phyloP scores from a whole-genome alignment of 2,797 vertebrate species.

The Labroides dimidiatus region DNA sequence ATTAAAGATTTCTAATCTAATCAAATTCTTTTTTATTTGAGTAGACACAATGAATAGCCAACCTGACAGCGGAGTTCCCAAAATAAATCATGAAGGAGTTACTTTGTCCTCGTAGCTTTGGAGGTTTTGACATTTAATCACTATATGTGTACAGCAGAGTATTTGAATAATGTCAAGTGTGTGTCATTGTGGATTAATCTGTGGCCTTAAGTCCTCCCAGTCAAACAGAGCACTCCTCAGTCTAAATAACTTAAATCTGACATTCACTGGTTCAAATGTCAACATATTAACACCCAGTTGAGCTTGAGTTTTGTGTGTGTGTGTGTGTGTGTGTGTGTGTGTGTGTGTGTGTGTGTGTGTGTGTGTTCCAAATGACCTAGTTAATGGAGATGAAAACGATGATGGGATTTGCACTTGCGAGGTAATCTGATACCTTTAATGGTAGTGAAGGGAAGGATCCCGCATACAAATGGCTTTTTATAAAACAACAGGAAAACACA shows the following conservation, averaged over 20 bases:
- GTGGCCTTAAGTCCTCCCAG: slow-evolving; percentile 15
- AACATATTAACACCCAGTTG: slow-evolving; percentile 59
- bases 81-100: slow-evolving; percentile 55
- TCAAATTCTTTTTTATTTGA: slow-evolving; percentile 31
- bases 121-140: slow-evolving; percentile 72
- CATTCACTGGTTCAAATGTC: slow-evolving; percentile 63
- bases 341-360: slow-evolving; percentile 20
- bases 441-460: slow-evolving; percentile 46
- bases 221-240: slow-evolving; percentile 22
- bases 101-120: slow-evolving; percentile 18
- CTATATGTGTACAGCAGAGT: slow-evolving; percentile 55
- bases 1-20: slow-evolving; percentile 58
- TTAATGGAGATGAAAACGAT: slow-evolving; percentile 71
- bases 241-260: slow-evolving; percentile 46
- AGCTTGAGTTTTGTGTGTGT: slow-evolving; percentile 14
- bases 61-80: slow-evolving; percentile 39
- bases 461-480: slow-evolving; percentile 70
- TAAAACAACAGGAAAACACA: slow-evolving; percentile 43
- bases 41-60: slow-evolving; percentile 27
- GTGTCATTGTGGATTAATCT: slow-evolving; percentile 56
- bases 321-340: slow-evolving; percentile 12
- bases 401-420: slow-evolving; percentile 65
- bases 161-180: slow-evolving; percentile 68
- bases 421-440: slow-evolving; percentile 68
- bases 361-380: slow-evolving; percentile 66